A percentile compares a stretch with the other conserved stretches of the same genome.
These are phyloP conservation scores for Lycophotia porphyrea DNA, from an alignment of 2,888 invertebrate species.

Conservation along the genomic window DNA sequence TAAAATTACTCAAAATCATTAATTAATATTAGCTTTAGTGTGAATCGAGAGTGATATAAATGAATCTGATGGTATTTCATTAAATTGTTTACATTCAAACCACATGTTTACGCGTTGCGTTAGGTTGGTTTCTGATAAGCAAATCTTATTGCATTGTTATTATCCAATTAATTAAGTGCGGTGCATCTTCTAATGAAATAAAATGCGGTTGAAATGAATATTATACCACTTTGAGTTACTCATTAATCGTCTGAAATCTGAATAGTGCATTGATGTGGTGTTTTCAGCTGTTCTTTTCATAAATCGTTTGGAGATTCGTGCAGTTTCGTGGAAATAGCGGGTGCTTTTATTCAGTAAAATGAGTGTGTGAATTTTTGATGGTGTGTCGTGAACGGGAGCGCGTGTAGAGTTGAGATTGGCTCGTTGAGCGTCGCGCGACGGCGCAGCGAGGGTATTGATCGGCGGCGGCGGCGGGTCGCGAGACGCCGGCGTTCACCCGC, in stretches of 20 bases:
- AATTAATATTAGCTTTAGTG: constrained; percentile 42
- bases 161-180: constrained; percentile 36
- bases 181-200: constrained; percentile 40
- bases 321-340: constrained; percentile 57
- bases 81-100: constrained; percentile 85
- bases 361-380: constrained; percentile 89
- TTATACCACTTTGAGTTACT: constrained; percentile 6
- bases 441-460: constrained; percentile 90
- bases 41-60: constrained; percentile 60
- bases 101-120: constrained; percentile 79
- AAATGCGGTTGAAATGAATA: constrained; percentile 25
- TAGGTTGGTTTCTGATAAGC: constrained; percentile 64
- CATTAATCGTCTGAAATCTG: constrained; percentile 27
- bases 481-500: constrained; percentile 88
- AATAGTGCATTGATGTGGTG: constrained; percentile 55
- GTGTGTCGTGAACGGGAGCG: constrained; percentile 85
- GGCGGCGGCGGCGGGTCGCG: constrained; percentile 84
- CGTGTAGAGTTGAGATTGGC: constrained; percentile 85
- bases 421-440: constrained; percentile 85
- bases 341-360: constrained; percentile 84
- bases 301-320: constrained; percentile 64
- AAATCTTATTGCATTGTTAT: constrained; percentile 42
- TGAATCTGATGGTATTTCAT: constrained; percentile 61
- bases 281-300: constrained; percentile 47
- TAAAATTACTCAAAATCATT: constrained; percentile 44